Evolutionary conservation across 2,888 invertebrate genomes (phyloP), one percentile per base, ranked within the genome.

Genomic region (Folsomia candida): DNA sequence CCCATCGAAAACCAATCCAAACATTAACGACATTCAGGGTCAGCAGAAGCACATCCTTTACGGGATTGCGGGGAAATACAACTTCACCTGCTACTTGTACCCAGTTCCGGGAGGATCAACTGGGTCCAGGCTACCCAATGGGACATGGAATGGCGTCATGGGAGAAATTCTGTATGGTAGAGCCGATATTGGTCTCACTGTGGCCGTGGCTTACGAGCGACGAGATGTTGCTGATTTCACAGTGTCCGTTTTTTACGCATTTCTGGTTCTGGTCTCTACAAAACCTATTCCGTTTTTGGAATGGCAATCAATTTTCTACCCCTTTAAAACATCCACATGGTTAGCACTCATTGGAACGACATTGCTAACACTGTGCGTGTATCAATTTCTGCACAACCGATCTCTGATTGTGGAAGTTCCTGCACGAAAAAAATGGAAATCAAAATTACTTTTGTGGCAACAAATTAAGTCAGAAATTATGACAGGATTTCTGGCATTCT

Each of bases 281-380:
- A 79, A 77, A 75, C 79, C 78, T 47, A 72, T 66, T 9, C 77
- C 79, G 20, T 26, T 71, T 14, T 79, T 79, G 67, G 76, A 75
- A 68, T 78, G 77, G 78, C 54, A 75, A 69, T 76, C 79, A 2
- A 74, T 79, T 29, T 77, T 77, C 51, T 79, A 78, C 64, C 78
- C 79, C 1, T 78, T 79, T 26, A 66, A 72, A 67, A 4, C 51
- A 11, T 51, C 51, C 3, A 60, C 71, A 1, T 79, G 79, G 79
- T 9, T 76, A 0, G 76, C 70, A 0, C 72, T 79, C n/a, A 54
- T 68, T 22, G 51, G 26, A 3, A 70, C 73, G 3, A 76, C 70
- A 0, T 6, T 72, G 25, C 25, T 74, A 1, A 69, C 74, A 1
- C 29, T 76, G 26, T 51, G 72, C 9, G 22, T 70, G 18, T 76